phyloP scores from a whole-genome alignment of 2,113 vertebrate genomes.

The Daphoenositta chrysoptera region DNA sequence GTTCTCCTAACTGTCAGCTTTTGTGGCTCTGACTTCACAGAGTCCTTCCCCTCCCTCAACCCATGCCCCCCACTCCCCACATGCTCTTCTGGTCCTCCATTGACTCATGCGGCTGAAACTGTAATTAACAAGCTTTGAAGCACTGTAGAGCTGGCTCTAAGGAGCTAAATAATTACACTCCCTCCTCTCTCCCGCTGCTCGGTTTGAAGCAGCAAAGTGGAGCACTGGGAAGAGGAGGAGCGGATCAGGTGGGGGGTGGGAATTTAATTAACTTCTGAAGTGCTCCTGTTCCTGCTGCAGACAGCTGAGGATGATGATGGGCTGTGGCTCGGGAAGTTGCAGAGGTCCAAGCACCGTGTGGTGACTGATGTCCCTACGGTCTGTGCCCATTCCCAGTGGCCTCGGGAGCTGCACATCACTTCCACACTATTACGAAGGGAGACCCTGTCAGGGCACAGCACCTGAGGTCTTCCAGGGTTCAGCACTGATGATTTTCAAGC shows the following conservation, averaged over 20 bases:
- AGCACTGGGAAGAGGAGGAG: conserved; percentile 44
- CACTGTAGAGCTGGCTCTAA: conserved; percentile 24
- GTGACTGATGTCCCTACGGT: too few species aligned
- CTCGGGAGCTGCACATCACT: rapidly evolving
- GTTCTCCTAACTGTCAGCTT: neutral
- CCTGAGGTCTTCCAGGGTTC: neutral
- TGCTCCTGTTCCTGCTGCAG: neutral
- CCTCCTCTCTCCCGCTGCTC: conserved; percentile 6
- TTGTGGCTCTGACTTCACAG: neutral
- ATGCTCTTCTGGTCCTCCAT: neutral
- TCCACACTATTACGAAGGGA: rapidly evolving
- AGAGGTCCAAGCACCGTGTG: neutral
- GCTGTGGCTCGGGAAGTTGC: neutral
- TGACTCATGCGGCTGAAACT: neutral
- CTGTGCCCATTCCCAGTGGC: neutral
- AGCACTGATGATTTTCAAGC: neutral
- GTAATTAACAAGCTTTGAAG: conserved; percentile 57
- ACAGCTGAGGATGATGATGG: neutral
- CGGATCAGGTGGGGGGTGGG: neutral
- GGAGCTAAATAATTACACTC: conserved; percentile 56
- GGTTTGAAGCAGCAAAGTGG: neutral
- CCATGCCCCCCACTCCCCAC: neutral
- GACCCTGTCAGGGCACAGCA: rapidly evolving
- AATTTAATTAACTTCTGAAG: conserved; percentile 54
- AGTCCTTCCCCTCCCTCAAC: neutral